Evolutionary conservation across 1,140 invertebrate species (phyloP), one percentile per base, ranked within the genome.

Genomic region (Chlorops oryzae): DNA sequence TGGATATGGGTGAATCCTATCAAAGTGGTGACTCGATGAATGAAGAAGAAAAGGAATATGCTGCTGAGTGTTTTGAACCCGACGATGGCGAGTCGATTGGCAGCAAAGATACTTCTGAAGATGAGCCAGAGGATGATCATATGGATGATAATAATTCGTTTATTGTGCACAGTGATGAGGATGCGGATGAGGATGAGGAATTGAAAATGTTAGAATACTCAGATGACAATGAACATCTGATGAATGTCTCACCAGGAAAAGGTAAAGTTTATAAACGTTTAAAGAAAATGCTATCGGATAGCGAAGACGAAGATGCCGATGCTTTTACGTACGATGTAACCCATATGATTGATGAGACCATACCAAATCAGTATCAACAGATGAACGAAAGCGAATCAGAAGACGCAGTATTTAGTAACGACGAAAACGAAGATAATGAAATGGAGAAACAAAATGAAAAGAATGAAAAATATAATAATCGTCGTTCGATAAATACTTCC

Each of bases 1-100:
- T 50, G 47, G 61, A 57, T 15, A 59, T 48, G 5, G 42, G 24
- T 5, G 39, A 52, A 13, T 32, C 59, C 41, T 69, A 69, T 52
- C 9, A 55, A 40, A 67, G 66, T 12, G 66, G 66, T 1, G 66
- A 70, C 32, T 70, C 66, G 1, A 65, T 70, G 60, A 54, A 60
- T 32, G 58, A 47, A 17, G 51, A 53, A 10, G 52, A 56, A 24
- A 51, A 62, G 0, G 51, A 39, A 5, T 63, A 70, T 27, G 56
- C 70, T 2, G 25, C 49, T 20, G 54, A 70, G 2, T 66, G 70
- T 46, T 51, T 63, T 43, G 52, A 70, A 22, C 39, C 43, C 2
- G 32, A 45, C 13, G 54, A 63, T 20, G 66, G 63, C 10, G 66
- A 70, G 24, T 69, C 63, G 5, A 58, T 70, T 28, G 63, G 64